Conservation (phyloP, 2,113 vertebrate species). For the Nyctereutes procyonoides region DNA sequence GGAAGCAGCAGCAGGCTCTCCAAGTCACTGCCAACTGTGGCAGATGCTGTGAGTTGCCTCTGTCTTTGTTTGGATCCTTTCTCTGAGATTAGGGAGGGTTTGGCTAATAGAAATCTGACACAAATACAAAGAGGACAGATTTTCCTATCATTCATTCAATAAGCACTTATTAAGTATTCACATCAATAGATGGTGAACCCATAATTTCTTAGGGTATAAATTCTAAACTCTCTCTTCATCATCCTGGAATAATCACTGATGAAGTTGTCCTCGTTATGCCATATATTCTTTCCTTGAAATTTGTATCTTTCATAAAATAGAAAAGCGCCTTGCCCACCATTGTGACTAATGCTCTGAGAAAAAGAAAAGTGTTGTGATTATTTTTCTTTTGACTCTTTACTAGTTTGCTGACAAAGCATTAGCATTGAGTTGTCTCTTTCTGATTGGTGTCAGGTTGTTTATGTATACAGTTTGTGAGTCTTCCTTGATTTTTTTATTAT, state of each 20-base stretch:
- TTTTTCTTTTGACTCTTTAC: not conserved
- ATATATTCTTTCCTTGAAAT: slow-evolving; percentile 14
- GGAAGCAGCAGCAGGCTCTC: not conserved
- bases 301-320: not conserved
- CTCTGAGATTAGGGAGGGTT: not conserved
- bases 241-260: not conserved
- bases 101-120: slow-evolving; percentile 24
- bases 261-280: not conserved
- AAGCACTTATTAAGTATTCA: not conserved
- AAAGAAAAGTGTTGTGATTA: not conserved
- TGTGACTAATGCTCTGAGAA: not conserved
- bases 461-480: not conserved
- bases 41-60: slow-evolving; percentile 15
- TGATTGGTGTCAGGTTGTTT: not conserved
- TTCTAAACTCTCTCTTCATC: not conserved
- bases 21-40: not conserved
- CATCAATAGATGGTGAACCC: not conserved
- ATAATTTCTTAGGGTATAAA: not conserved
- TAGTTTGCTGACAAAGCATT: not conserved
- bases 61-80: slow-evolving; percentile 57
- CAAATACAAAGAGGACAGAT: slow-evolving; percentile 42
- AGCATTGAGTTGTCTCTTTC: not conserved
- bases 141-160: not conserved
- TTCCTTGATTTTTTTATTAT: not conserved
- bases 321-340: not conserved